phyloP scores from a whole-genome alignment of 2,888 invertebrate species.

The Platycheirus rosarum region DNA sequence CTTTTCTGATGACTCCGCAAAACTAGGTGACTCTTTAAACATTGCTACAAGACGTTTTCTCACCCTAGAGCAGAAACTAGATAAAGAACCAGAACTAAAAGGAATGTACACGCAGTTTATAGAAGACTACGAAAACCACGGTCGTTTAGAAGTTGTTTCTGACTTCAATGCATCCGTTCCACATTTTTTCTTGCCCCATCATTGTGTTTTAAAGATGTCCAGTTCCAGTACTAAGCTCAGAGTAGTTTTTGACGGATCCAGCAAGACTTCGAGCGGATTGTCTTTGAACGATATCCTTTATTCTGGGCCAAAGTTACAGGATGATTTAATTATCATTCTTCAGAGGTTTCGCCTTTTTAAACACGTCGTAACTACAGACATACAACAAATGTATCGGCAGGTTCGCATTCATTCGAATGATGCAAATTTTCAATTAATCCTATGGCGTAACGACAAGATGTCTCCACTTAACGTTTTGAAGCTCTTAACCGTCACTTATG shows the following conservation, averaged over 20 bases:
- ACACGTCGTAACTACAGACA: not conserved
- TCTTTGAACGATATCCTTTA: conserved; percentile 6
- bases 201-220: conserved; percentile 1
- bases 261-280: not conserved
- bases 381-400: too few relatives aligned
- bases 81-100: not conserved
- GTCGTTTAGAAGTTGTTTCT: not conserved
- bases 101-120: conserved; percentile 5
- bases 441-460: conserved; percentile 3
- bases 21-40: not conserved
- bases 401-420: conserved; percentile 1
- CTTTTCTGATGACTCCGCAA: not conserved
- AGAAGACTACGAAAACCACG: not conserved
- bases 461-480: conserved; percentile 1
- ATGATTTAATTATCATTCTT: conserved; percentile 8
- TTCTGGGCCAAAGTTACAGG: not conserved
- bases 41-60: conserved; percentile 7
- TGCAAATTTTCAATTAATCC: not conserved
- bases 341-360: conserved; percentile 2
- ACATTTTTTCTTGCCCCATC: conserved; percentile 1
- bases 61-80: not conserved
- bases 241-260: too few relatives aligned
- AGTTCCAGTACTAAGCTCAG: not conserved
- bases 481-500: not conserved
- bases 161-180: not conserved